Evolutionary conservation across 2,888 invertebrate species (phyloP), one percentile per base, ranked within the genome.

Genomic region (Drosophila mimica): DNA sequence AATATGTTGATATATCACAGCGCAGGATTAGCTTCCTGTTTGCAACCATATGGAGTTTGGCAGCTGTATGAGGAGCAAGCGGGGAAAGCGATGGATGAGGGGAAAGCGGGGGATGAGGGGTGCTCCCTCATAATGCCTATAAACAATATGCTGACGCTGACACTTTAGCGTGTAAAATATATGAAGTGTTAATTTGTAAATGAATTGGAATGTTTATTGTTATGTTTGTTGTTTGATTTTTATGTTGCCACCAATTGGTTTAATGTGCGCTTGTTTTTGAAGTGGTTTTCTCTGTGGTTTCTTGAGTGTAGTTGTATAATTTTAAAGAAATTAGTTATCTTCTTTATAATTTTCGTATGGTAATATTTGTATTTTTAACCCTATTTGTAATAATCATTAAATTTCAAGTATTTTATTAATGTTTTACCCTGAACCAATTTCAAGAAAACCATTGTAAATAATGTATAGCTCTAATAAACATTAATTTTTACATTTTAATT

Each of bases 1-100:
- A 88, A 88, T 88, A 87, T 88, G 88, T 89, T 88, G 88, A 89
- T 86, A 89, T 91, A 88, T 89, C 88, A 82, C 81, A 86, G 91
- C 79, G 83, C 76, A 84, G 90, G 88, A 91, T 91, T 90, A 91
- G 88, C 86, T 79, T 76, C 81, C 81, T 83, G 90, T 81, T 76
- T 81, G 90, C 79, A 76, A 31, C 90, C 91, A 90, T 90, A 89
- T 90, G 90, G 90, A 86, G 76, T 49, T 20, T 11, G 61, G 31
- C 4, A 6, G n/a, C 15, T 8, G 20, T 7, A 7, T 11, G 33
- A 17, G 17, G 25, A 6, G 33, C 11, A 6, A 7, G 31, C 11
- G 30, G 1, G 11, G n/a, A 11, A n/a, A 8, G 13, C 9, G 28
- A 0, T 0, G 0, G 40, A 46, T 36, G 36, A 15, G 11, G 3